Evolutionary conservation across 2,888 invertebrate genomes (phyloP).

Genomic region (Troilus luridus): DNA sequence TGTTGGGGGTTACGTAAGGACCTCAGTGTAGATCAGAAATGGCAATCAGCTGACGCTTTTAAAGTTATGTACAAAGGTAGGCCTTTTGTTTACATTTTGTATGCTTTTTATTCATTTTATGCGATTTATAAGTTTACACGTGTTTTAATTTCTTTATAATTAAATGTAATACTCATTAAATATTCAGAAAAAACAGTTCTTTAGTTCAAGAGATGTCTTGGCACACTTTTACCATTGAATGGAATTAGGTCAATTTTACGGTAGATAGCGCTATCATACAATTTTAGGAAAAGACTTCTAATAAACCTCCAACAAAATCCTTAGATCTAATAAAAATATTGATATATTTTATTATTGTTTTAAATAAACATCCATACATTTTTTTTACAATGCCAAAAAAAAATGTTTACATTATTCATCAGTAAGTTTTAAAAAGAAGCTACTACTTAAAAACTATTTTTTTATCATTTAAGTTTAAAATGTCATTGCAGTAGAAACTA

Average conservation of each 20-base stretch:
- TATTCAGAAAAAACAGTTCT: neutral
- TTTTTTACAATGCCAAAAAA: no score
- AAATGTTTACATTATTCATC: no score
- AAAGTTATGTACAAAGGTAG: slow-evolving; percentile 15
- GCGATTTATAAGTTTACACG: neutral
- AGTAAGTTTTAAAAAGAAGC: no score
- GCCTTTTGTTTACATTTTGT: neutral
- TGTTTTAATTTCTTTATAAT: neutral
- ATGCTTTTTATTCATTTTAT: neutral
- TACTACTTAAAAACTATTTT: neutral
- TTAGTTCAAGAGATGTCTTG: neutral
- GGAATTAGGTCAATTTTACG: neutral
- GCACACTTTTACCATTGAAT: neutral
- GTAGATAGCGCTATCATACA: neutral
- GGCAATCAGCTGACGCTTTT: slow-evolving; percentile 4
- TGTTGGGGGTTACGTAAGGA: neutral
- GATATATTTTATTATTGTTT: no score
- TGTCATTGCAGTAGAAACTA: neutral
- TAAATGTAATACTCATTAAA: neutral
- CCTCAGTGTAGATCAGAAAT: slow-evolving; percentile 1
- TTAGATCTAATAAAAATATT: no score
- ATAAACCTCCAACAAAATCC: no score
- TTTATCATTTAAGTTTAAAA: neutral
- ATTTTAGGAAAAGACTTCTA: neutral
- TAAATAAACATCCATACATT: no score